Percentiles rank a stretch among this genome's conserved stretches.
Conservation (phyloP, 2,888 invertebrate genomes). For the Agrotis segetum region DNA sequence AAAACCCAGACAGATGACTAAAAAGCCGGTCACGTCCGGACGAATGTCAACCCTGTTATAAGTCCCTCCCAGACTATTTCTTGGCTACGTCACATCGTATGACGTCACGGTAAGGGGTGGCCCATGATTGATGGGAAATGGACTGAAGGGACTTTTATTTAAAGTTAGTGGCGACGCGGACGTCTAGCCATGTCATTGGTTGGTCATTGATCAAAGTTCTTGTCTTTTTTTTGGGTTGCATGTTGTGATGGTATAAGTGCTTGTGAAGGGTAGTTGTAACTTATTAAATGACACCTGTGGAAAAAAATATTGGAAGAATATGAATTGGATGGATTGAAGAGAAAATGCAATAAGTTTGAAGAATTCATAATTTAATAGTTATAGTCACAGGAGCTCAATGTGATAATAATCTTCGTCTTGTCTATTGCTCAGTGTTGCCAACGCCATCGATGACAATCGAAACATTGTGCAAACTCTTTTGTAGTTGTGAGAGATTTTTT, state of each 20-base stretch:
- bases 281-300: slow-evolving; percentile 1
- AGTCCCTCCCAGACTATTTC: slow-evolving; percentile 25
- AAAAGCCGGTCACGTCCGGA: not conserved
- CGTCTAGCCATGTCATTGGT: slow-evolving; percentile 23
- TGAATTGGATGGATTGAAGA: too few relatives aligned
- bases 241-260: not conserved
- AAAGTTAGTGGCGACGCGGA: slow-evolving; percentile 41
- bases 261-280: not conserved
- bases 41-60: slow-evolving; percentile 28
- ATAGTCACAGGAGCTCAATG: too few relatives aligned
- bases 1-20: too few relatives aligned
- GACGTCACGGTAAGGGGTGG: slow-evolving; percentile 52
- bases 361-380: too few relatives aligned
- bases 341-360: too few relatives aligned
- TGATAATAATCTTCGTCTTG: too few relatives aligned
- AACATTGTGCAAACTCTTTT: too few relatives aligned
- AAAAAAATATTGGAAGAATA: not conserved
- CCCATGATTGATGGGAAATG: slow-evolving; percentile 43
- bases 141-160: slow-evolving; percentile 33
- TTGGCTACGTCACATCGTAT: slow-evolving; percentile 56
- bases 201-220: slow-evolving; percentile 22
- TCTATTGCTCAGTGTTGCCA: too few relatives aligned
- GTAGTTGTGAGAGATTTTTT: too few relatives aligned
- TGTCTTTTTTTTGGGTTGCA: not conserved
- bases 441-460: too few relatives aligned